Base-by-base conservation (phyloP, 2,797 vertebrate species). In the Pseudochromis fuscus region DNA sequence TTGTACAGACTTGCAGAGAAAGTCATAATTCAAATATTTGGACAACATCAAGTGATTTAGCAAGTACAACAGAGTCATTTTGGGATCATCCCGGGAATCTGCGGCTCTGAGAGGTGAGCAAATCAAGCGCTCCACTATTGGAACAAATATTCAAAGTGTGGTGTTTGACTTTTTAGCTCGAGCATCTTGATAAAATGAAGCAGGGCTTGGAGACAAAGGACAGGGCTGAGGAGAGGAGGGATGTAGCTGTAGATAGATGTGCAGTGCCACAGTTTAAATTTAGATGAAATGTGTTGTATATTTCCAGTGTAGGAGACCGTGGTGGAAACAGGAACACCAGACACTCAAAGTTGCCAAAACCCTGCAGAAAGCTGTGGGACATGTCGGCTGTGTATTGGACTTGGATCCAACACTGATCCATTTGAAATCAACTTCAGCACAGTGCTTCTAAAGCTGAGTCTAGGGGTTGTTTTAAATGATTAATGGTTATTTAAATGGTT, bases 1-100 rank as follows among this genome's bases (percentile, higher is more conserved):
- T 21, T 30, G 19, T 28, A 25, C 4, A 6, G 37, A 5, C 12
- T 49, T 28, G 23, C n/a, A n/a, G 15, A 58, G 44, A 49, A 57
- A 69, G 51, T 65, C 25, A 37, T 42, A 48, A 44, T 58, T 55
- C n/a, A 70, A 66, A 76, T 79, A 73, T 72, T 45, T 67, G 19
- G 61, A 55, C 63, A 35, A 44, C 25, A 19, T 12, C 46, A 64
- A 65, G 42, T 63, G 38, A 78, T 64, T 75, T 58, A 66, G 50
- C 24, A 67, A 59, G 30, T 46, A 52, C 27, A 68, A 58, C 24
- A 27, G 48, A 64, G 68, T 35, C 53, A 24, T 44, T 27, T 16
- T 33, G 24, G 44, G 52, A 57, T 66, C 37, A 23, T 60, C 52
- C 24, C 37, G 16, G 55, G 25, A 73, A 64, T 50, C 50, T 27